Percentiles rank a stretch among this genome's conserved stretches.
These are phyloP conservation scores for Cepaea hortensis DNA, from an alignment of 2,888 invertebrate species.

Conservation along the genomic window DNA sequence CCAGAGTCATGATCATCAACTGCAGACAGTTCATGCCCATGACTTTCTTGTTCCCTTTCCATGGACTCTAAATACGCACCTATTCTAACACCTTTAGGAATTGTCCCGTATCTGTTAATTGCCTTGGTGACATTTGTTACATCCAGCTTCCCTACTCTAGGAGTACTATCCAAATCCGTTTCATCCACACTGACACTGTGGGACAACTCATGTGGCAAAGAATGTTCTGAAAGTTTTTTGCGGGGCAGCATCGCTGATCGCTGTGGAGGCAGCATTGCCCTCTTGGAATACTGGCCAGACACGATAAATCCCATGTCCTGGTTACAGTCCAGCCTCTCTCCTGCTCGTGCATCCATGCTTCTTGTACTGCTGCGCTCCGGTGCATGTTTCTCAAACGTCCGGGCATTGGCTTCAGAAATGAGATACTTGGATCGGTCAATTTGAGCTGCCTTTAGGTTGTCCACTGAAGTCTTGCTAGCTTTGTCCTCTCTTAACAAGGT, in stretches of 20 bases:
- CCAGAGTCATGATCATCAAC: constrained; percentile 70
- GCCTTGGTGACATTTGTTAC: constrained; percentile 96
- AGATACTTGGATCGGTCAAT: constrained; percentile 71
- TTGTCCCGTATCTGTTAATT: constrained; percentile 92
- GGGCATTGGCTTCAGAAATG: constrained; percentile 64
- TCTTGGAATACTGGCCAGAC: constrained; percentile 63
- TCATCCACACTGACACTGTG: constrained; percentile 50
- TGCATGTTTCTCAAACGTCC: constrained; percentile 58
- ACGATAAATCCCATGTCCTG: constrained; percentile 27
- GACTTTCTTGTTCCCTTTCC: constrained; percentile 70
- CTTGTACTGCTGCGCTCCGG: constrained; percentile 60
- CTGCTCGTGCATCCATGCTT: constrained; percentile 47
- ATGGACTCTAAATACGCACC: constrained; percentile 96
- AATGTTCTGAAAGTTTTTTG: constrained; percentile 58
- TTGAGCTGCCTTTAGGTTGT: constrained; percentile 66
- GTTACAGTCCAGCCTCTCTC: constrained; percentile 30
- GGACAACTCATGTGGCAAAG: constrained; percentile 51
- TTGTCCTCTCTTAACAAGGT: constrained; percentile 46
- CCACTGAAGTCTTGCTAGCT: constrained; percentile 60
- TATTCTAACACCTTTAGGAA: constrained; percentile 96
- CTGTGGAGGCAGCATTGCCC: constrained; percentile 69
- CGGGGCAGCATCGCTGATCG: constrained; percentile 56
- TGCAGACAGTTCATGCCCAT: constrained; percentile 54
- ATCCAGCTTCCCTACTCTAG: constrained; percentile 89
- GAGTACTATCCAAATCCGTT: constrained; percentile 31